phyloP scores from a whole-genome alignment of 2,888 invertebrate species.

The Cerceris rybyensis region DNA sequence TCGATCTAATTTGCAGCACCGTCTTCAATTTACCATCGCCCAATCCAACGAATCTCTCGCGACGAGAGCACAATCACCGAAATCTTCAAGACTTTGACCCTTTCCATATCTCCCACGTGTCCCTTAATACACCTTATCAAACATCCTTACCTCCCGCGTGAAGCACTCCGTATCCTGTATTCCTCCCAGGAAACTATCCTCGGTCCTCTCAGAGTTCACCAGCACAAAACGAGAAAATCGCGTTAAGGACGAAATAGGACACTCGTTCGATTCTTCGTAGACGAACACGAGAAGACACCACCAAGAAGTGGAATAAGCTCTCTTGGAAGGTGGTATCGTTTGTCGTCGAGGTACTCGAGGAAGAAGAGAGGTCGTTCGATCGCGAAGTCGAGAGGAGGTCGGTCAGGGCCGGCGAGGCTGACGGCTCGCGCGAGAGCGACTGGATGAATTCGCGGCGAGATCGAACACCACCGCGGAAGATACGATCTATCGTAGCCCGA shows the following conservation, averaged over 20 bases:
- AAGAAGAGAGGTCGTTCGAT: conserved; percentile 37
- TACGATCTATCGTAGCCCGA: conserved; percentile 80
- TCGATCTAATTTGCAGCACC: not conserved
- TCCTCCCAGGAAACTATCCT: not conserved
- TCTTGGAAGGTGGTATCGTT: not conserved
- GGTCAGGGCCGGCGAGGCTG: conserved; percentile 15
- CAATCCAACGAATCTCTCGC: not conserved
- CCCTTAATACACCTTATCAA: not conserved
- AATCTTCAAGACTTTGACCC: no score
- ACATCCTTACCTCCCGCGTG: not conserved
- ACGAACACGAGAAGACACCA: not conserved
- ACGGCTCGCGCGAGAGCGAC: conserved; percentile 27
- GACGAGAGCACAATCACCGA: not conserved
- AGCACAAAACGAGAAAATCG: not conserved
- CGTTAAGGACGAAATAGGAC: no score
- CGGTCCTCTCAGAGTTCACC: conserved; percentile 14
- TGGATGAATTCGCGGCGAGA: conserved; percentile 57
- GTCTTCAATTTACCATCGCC: not conserved
- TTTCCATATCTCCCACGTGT: not conserved
- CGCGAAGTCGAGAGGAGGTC: conserved; percentile 20
- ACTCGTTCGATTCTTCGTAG: no score
- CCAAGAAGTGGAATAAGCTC: not conserved
- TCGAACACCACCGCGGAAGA: conserved; percentile 68
- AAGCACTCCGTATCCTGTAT: not conserved
- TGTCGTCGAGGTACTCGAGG: conserved; percentile 1